Evolutionary conservation across 2,888 invertebrate species (phyloP).

Genomic region (Thereva nobilitata): DNA sequence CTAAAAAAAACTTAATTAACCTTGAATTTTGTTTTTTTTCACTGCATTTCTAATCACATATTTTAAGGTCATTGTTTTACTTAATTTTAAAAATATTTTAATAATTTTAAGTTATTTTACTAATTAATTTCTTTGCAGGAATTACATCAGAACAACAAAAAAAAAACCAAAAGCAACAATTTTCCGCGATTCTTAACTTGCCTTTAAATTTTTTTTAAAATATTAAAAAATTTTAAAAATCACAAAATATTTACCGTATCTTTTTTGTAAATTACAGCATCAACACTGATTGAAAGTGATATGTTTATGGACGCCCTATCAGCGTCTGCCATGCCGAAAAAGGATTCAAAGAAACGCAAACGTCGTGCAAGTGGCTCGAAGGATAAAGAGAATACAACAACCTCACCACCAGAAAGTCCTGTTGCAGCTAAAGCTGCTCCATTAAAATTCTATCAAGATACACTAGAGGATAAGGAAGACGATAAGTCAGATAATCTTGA

Average conservation of each 20-base stretch:
- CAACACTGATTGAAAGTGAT: conserved; percentile 83
- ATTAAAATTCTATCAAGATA: conserved; percentile 88
- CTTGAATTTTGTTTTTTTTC: too few species aligned
- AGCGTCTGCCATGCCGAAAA: conserved; percentile 72
- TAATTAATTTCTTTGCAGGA: not conserved
- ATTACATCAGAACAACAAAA: not conserved
- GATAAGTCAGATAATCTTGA: conserved; percentile 42
- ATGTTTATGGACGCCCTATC: conserved; percentile 91
- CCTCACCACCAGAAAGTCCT: conserved; percentile 63
- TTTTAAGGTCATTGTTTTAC: too few species aligned
- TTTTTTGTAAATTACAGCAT: conserved; percentile 64
- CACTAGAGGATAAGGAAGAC: conserved; percentile 66
- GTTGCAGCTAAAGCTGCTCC: conserved; percentile 60
- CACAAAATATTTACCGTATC: conserved; percentile 8
- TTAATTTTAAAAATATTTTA: too few species aligned
- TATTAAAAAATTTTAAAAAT: not conserved
- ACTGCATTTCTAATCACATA: too few species aligned
- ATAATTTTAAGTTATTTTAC: too few species aligned
- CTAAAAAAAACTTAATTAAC: too few species aligned
- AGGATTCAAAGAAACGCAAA: conserved; percentile 79
- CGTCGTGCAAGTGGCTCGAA: conserved; percentile 68
- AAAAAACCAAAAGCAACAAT: conserved; percentile 23
- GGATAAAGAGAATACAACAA: conserved; percentile 62
- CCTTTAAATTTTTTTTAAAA: not conserved
- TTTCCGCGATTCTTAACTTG: not conserved